Evolutionary conservation across 1,140 invertebrate genomes (phyloP), one percentile per base, ranked within the genome.

Genomic region (Leptopilina clavipes): DNA sequence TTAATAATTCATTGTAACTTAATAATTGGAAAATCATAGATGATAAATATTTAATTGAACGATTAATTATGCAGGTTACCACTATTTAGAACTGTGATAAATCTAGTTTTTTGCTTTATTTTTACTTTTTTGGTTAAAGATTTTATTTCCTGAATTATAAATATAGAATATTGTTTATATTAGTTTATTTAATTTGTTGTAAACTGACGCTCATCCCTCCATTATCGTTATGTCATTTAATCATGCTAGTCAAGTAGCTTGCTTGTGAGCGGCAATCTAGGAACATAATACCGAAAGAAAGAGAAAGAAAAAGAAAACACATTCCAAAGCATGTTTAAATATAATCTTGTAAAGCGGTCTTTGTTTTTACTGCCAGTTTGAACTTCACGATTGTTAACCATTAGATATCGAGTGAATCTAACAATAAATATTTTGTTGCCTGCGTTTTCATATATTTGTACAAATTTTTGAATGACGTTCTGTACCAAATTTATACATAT

Each of bases 1-100:
- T 40, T 40, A 40, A 40, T 40, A n/a, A n/a, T n/a, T n/a, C n/a
- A n/a, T n/a, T n/a, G 1, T 9, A 40, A 40, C 1, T 31, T 22
- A n/a, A n/a, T n/a, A n/a, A 59, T 22, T 10, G 19, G 22, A 45
- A 52, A n/a, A 52, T 52, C n/a, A 40, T 40, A 71, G 37, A 72
- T 70, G 37, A 12, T 40, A 19, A 45, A 43, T 70, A 43, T 18
- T 18, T 76, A 17, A 17, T 19, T 70, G 71, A 71, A 71, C 54
- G 31, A 52, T 71, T 73, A 71, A 75, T 56, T 76, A 73, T 48
- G 56, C 72, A 79, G 56, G 85, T 76, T 82, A 79, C 82, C 79
- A 82, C 81, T 79, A 85, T 84, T 85, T 86, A 86, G 84, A 84
- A 85, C 86, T 86, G 86, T 87, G 86, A 87, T 87, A 86, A 86